These are phyloP conservation scores for Raja brachyura DNA, from an alignment of 2,113 vertebrate genomes.

Conservation along the genomic window DNA sequence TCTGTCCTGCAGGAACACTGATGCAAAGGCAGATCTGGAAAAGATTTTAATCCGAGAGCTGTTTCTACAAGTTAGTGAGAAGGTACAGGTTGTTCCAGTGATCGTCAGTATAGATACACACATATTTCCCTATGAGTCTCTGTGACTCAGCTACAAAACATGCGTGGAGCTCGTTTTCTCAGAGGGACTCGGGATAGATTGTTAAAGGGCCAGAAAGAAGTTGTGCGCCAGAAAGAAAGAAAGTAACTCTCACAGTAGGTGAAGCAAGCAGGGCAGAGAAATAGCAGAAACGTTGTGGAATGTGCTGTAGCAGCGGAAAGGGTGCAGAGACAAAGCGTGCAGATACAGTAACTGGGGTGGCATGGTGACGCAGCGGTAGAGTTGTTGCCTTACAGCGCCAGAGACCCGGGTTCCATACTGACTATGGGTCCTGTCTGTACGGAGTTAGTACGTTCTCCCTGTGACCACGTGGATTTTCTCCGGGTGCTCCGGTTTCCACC, in stretches of 20 bases:
- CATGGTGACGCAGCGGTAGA: too few relatives aligned
- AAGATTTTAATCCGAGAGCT: neutral
- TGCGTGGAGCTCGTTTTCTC: neutral
- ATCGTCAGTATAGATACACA: neutral
- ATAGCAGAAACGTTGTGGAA: neutral
- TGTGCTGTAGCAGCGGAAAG: neutral
- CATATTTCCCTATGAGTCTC: neutral
- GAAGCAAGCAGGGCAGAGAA: neutral
- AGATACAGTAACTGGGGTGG: neutral
- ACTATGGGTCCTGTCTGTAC: too few relatives aligned
- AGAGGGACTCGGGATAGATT: neutral
- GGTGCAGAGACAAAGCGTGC: neutral
- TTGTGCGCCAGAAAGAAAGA: neutral
- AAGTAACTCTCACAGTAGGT: neutral
- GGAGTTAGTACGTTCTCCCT: too few relatives aligned
- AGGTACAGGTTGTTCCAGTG: neutral
- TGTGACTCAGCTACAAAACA: neutral
- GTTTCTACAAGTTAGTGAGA: neutral
- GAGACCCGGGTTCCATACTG: too few relatives aligned
- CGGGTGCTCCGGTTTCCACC: too few relatives aligned
- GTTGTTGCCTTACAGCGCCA: too few relatives aligned
- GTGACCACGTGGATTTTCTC: too few relatives aligned
- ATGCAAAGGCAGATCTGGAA: neutral
- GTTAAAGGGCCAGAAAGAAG: neutral
- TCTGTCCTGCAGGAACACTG: neutral